Percentiles rank a stretch among this genome's conserved stretches.
These are phyloP conservation scores for Propithecus deckenii DNA, from an alignment of 2,797 vertebrate species.

Conservation along the genomic window DNA sequence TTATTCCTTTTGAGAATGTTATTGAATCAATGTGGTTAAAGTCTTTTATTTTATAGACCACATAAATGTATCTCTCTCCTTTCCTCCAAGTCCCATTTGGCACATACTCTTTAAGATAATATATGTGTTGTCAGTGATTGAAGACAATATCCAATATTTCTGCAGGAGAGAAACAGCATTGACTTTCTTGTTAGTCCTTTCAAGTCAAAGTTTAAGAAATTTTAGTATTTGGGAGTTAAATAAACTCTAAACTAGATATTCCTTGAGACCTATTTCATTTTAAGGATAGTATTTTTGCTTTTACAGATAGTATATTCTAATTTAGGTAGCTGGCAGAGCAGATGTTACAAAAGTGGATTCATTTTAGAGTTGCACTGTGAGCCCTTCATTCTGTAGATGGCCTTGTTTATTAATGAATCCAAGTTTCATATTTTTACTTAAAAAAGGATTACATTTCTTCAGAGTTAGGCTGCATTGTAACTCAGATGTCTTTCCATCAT, in stretches of 20 bases:
- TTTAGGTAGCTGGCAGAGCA: background rate
- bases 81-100: background rate
- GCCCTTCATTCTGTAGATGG: background rate
- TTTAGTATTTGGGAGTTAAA: background rate
- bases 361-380: background rate
- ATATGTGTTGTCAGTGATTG: conserved; percentile 49
- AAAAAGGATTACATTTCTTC: background rate
- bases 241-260: conserved; percentile 47
- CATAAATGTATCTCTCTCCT: background rate
- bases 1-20: conserved; percentile 27
- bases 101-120: background rate
- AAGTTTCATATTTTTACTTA: background rate
- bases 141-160: conserved; percentile 35
- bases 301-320: conserved; percentile 55
- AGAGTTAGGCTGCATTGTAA: background rate
- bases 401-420: background rate
- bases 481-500: background rate
- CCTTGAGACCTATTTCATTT: conserved; percentile 49
- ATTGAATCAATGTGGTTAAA: background rate
- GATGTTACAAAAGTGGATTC: conserved; percentile 51
- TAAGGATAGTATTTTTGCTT: conserved; percentile 49
- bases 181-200: conserved; percentile 50
- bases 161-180: background rate
- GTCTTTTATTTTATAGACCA: conserved; percentile 1
- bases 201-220: conserved; percentile 55